phyloP scores from a whole-genome alignment of 2,113 vertebrate species.

The Microcebus tavaratra region DNA sequence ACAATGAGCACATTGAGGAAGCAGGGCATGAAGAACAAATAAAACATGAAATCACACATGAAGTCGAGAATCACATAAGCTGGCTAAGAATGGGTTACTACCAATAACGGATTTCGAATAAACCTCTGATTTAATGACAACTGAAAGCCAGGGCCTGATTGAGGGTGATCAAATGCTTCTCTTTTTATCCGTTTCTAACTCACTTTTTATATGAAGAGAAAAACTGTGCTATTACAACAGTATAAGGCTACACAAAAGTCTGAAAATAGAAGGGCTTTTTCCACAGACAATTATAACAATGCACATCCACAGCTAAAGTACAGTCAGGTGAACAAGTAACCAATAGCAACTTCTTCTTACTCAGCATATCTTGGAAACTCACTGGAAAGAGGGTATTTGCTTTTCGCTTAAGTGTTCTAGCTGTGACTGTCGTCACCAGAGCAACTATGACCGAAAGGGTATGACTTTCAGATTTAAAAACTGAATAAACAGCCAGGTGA shows the following conservation, averaged over 20 bases:
- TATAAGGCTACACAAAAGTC: not conserved
- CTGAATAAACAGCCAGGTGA: not conserved
- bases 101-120: constrained; percentile 68
- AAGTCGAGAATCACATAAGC: not conserved
- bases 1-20: not conserved
- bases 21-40: constrained; percentile 62
- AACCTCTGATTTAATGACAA: constrained; percentile 73
- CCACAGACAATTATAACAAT: not conserved
- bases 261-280: constrained; percentile 9
- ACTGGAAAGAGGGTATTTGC: not conserved
- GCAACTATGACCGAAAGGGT: not conserved
- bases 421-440: not conserved
- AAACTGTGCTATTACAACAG: not conserved
- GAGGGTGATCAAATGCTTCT: constrained; percentile 74
- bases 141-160: constrained; percentile 65
- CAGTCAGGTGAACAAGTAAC: not conserved
- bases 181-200: constrained; percentile 58
- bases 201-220: constrained; percentile 54
- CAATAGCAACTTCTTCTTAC: constrained; percentile 34
- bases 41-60: constrained; percentile 63
- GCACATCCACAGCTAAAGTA: not conserved
- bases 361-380: not conserved
- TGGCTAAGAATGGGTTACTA: constrained; percentile 62
- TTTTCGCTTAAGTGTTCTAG: not conserved
- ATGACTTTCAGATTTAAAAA: constrained; percentile 34